Evolutionary conservation across 2,888 invertebrate genomes (phyloP), one percentile per base, ranked within the genome.

Genomic region (Sinohyriopsis cumingii): DNA sequence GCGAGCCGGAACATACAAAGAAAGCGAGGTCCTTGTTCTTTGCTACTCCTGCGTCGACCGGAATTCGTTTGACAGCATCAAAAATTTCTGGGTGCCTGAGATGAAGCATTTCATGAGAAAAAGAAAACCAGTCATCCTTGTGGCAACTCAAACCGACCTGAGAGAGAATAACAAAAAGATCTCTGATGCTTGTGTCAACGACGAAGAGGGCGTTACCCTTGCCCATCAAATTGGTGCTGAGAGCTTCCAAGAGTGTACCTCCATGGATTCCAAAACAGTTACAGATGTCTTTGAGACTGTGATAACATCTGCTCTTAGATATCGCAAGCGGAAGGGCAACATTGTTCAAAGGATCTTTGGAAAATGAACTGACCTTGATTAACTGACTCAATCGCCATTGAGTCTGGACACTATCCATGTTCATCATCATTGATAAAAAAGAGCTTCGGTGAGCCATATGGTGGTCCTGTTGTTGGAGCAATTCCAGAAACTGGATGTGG

Each of bases 21-120:
- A 83, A 24, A 80, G 78, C 67, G 82, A 83, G 54, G 82, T 83
- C 33, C 76, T 83, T 28, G 78, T 84, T 24, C 74, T 85, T 56
- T 85, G 85, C 60, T 85, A 79, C 71, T 84, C 84, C 20, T 81
- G 82, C 20, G 77, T 77, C 12, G 85, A 85, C 77, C 72, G 81
- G 24, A 79, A 81, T 18, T 83, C 84, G 1, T 71, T 84, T 63
- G 78, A 78, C 61, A 85, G 82, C 72, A 80, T 84, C 61, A 71
- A 77, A 63, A 79, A 80, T 56, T 79, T 80, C 60, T 85, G 85
- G 85, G 74, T 83, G 63, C 85, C 84, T 19, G 83, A 84, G 68
- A 81, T 84, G n/a, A 79, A 77, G 53, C 73, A 79, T 28, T 73
- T 76, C 69, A 74, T 72, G 20, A 73, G 78, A n/a, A 73, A 79